These are phyloP conservation scores for Ciona savignyi DNA, from an alignment of 23 tunicate species.

Conservation along the genomic window DNA sequence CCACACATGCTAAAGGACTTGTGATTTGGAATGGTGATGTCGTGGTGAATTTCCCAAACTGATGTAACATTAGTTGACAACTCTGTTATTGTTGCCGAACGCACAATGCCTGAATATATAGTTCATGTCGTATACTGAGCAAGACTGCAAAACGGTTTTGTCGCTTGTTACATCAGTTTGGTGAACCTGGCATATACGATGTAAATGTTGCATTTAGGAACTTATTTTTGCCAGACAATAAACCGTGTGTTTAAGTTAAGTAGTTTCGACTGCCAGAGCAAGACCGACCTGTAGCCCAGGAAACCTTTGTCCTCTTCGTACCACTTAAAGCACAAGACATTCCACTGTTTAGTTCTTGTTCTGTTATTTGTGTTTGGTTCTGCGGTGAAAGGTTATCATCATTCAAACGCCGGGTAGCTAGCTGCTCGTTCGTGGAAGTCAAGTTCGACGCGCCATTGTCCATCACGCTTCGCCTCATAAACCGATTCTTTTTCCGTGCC, in stretches of 20 bases:
- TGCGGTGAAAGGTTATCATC: conserved; percentile 1
- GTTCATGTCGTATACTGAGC: no score
- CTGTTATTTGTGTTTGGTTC: background rate
- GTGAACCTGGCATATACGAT: no score
- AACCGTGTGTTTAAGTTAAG: background rate
- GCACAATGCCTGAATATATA: no score
- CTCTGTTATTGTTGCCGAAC: background rate
- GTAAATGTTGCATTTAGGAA: no score
- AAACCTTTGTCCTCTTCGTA: background rate
- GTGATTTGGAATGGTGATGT: no score
- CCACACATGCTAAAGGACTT: no score
- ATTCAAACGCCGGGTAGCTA: background rate
- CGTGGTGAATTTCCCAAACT: no score
- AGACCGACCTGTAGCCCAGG: background rate
- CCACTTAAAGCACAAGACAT: background rate
- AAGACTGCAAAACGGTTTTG: no score
- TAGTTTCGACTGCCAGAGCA: background rate
- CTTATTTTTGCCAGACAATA: no score
- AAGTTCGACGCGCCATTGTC: background rate
- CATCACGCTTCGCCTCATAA: background rate
- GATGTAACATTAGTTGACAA: no score
- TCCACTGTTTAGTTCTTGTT: background rate
- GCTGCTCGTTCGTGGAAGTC: background rate
- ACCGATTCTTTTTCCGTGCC: no score
- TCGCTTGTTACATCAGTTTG: no score